Conservation (phyloP, 2,888 invertebrate genomes). For the Mimumesa dahlbomi region DNA sequence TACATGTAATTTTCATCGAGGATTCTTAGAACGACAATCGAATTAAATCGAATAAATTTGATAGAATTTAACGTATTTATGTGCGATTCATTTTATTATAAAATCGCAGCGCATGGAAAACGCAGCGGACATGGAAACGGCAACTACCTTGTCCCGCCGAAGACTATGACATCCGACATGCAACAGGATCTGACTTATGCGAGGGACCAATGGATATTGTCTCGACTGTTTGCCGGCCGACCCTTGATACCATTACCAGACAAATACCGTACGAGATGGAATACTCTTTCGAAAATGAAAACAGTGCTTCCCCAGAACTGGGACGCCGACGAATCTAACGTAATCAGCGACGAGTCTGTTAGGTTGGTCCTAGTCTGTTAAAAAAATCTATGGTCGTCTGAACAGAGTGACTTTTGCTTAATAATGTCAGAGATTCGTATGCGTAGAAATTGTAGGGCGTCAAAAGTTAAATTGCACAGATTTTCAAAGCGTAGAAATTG, state of each 20-base stretch:
- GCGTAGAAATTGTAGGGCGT: too few species aligned
- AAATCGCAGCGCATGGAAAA: constrained; percentile 84
- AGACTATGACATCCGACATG: constrained; percentile 28
- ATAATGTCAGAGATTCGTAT: too few species aligned
- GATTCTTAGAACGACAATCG: too few species aligned
- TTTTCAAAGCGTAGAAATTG: too few species aligned
- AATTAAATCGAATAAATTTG: not conserved
- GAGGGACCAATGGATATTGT: constrained; percentile 61
- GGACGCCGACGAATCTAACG: constrained; percentile 29
- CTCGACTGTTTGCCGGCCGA: constrained; percentile 61
- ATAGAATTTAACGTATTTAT: too few species aligned
- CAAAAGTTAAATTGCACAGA: too few species aligned
- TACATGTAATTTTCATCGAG: too few species aligned
- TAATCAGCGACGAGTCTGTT: constrained; percentile 13
- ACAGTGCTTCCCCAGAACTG: constrained; percentile 39
- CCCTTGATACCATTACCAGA: constrained; percentile 44
- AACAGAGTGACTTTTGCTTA: too few species aligned
- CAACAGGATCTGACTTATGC: constrained; percentile 30
- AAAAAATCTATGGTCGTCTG: not conserved
- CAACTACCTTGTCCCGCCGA: constrained; percentile 30
- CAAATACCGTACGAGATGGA: constrained; percentile 54
- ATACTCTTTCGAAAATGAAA: constrained; percentile 44
- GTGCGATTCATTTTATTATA: too few species aligned
- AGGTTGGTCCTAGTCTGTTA: constrained; percentile 21
- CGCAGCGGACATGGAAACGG: constrained; percentile 76